Evolutionary conservation across 2,797 vertebrate genomes (phyloP).

Genomic region (Danionella dracula): DNA sequence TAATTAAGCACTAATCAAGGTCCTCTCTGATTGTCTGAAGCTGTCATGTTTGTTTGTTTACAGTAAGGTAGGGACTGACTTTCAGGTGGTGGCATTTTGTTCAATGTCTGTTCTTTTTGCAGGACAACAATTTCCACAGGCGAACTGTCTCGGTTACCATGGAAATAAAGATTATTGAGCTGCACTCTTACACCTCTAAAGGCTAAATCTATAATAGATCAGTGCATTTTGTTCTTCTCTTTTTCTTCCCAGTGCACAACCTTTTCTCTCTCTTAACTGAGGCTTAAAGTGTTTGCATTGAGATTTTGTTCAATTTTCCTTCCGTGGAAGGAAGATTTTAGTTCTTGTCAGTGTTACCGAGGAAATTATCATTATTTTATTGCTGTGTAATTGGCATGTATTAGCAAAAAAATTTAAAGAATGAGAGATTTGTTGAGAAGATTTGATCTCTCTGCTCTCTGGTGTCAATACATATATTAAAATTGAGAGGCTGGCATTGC

Average conservation of each 20-base stretch:
- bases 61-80: no score
- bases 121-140: neutral
- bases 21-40: no score
- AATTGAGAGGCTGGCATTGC: no score
- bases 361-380: no score
- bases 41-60: no score
- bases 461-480: no score
- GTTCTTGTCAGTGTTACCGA: no score
- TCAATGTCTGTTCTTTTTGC: neutral
- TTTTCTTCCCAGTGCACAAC: neutral
- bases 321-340: no score
- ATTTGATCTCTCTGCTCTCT: slow-evolving; percentile 3
- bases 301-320: no score
- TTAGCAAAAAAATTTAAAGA: neutral
- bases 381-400: neutral
- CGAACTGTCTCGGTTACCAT: slow-evolving; percentile 11
- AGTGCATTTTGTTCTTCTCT: slow-evolving; percentile 6
- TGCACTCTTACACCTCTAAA: neutral
- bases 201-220: slow-evolving; percentile 16
- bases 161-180: slow-evolving; percentile 28
- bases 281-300: neutral
- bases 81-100: neutral
- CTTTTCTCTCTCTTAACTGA: neutral
- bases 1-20: no score
- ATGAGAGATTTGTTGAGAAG: neutral